Evolutionary conservation across 2,888 invertebrate species (phyloP).

Genomic region (Erebia epiphron): DNA sequence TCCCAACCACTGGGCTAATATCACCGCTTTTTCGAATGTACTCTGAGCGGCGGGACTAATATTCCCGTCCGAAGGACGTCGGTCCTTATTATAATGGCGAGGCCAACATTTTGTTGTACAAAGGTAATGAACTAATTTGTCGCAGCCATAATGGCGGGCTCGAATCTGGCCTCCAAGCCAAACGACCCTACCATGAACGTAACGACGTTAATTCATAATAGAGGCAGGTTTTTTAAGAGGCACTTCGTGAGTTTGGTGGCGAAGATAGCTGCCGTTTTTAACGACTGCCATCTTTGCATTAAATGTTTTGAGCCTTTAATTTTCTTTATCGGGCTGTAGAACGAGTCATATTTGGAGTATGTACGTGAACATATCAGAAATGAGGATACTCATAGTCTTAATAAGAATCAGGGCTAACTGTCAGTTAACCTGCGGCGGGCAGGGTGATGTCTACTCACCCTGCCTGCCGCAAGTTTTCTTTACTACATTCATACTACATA

Average conservation of each 20-base stretch:
- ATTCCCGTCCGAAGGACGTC: constrained; percentile 29
- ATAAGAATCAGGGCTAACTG: no score
- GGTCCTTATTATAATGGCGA: constrained; percentile 43
- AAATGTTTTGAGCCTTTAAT: background rate
- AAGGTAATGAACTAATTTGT: constrained; percentile 63
- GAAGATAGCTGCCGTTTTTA: constrained; percentile 9
- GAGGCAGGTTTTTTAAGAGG: constrained; percentile 26
- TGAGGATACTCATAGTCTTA: no score
- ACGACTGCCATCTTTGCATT: background rate
- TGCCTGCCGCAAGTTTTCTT: no score
- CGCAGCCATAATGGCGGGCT: constrained; percentile 53
- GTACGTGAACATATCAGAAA: no score
- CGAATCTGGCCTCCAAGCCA: constrained; percentile 53
- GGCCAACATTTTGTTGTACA: constrained; percentile 49
- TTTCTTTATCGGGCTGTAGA: no score
- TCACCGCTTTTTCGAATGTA: background rate
- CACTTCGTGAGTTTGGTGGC: constrained; percentile 13
- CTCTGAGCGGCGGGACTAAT: constrained; percentile 6
- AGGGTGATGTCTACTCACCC: no score
- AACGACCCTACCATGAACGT: constrained; percentile 48
- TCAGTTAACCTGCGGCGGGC: no score
- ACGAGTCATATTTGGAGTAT: no score
- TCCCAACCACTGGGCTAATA: no score
- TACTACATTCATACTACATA: no score
- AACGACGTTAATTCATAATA: constrained; percentile 38